These are phyloP conservation scores for Zeugodacus cucurbitae DNA, from an alignment of 1,140 invertebrate genomes.

Conservation along the genomic window DNA sequence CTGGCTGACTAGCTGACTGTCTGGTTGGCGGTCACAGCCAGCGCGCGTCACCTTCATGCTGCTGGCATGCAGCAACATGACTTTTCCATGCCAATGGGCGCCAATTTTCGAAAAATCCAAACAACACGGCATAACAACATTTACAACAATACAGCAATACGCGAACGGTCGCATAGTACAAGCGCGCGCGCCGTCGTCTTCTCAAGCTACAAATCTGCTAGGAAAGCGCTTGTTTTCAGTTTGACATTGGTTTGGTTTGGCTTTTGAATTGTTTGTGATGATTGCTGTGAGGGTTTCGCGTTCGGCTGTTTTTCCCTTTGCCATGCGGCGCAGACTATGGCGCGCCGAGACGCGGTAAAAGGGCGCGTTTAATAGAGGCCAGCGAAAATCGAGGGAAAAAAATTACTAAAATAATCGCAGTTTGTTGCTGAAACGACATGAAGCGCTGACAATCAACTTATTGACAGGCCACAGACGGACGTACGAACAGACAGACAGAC, in stretches of 20 bases:
- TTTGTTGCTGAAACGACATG: constrained; percentile 10
- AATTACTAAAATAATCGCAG: background rate
- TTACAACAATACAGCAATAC: constrained; percentile 2
- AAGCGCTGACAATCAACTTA: constrained; percentile 39
- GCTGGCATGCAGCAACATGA: constrained; percentile 25
- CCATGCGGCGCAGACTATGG: background rate
- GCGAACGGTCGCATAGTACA: background rate
- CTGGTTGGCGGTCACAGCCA: background rate
- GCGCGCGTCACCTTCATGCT: background rate
- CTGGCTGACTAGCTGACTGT: background rate
- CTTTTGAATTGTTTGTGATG: constrained; percentile 8
- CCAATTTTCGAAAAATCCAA: constrained; percentile 44
- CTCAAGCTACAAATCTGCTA: constrained; percentile 18
- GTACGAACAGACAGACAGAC: background rate
- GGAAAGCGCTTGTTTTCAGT: background rate
- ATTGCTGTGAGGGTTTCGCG: background rate
- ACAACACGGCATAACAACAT: constrained; percentile 38
- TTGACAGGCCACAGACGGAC: constrained; percentile 37
- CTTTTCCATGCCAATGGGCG: constrained; percentile 43
- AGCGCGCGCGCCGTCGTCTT: background rate
- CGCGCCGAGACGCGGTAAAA: background rate
- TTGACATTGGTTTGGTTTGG: constrained; percentile 16
- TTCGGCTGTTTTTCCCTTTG: background rate
- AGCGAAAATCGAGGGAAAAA: background rate
- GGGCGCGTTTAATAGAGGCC: constrained; percentile 6